phyloP scores from a whole-genome alignment of 2,888 invertebrate genomes.

The Cepaea hortensis region DNA sequence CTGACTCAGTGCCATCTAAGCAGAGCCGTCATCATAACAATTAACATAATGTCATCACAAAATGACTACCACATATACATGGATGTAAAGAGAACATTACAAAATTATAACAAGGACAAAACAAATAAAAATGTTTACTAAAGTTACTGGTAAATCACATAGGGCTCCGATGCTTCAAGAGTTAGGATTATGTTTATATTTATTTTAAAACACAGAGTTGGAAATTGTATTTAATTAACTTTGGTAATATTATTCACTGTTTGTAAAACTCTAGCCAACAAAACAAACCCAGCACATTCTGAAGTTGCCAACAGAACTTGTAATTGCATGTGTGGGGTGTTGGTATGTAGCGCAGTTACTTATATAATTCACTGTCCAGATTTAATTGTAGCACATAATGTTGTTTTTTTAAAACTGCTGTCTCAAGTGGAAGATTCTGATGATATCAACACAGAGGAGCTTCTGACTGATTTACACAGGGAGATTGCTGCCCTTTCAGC shows the following conservation, averaged over 20 bases:
- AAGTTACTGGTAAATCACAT: too few relatives aligned
- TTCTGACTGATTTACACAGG: slow-evolving; percentile 8
- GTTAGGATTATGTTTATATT: too few relatives aligned
- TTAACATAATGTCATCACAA: too few relatives aligned
- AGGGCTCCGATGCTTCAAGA: too few relatives aligned
- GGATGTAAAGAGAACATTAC: too few relatives aligned
- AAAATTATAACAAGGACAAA: too few relatives aligned
- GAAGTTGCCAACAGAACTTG: too few relatives aligned
- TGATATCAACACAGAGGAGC: slow-evolving; percentile 31
- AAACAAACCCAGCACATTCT: too few relatives aligned
- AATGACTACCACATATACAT: too few relatives aligned
- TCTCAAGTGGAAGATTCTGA: slow-evolving; percentile 18
- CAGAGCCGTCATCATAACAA: too few relatives aligned
- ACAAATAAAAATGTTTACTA: too few relatives aligned
- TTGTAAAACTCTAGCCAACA: background rate
- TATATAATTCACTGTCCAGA: slow-evolving; percentile 53
- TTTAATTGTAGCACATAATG: slow-evolving; percentile 45
- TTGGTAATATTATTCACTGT: background rate
- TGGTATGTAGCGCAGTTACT: background rate
- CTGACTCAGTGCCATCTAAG: too few relatives aligned
- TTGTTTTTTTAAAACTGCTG: background rate
- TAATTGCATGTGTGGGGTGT: background rate
- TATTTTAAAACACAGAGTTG: background rate
- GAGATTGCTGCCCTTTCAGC: slow-evolving; percentile 32
- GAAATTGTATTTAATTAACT: background rate